Percentiles rank a stretch among this genome's conserved stretches.
Evolutionary conservation across 2,113 vertebrate species (phyloP).

Genomic region (Psittacus erithacus): DNA sequence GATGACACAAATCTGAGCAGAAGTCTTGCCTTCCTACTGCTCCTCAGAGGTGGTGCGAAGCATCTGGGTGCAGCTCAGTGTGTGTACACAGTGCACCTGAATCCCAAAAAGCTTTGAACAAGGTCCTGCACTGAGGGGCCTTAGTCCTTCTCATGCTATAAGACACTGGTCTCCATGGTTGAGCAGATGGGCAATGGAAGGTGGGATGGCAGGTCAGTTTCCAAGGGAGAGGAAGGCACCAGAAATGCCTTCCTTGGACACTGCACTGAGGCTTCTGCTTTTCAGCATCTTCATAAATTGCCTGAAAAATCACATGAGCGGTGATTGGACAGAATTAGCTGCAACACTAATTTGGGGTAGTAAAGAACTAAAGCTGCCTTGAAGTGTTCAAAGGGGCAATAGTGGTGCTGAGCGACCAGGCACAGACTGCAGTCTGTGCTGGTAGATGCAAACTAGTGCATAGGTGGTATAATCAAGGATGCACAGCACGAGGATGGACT

Average conservation of each 20-base stretch:
- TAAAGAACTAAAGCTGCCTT: background rate
- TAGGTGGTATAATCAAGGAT: background rate
- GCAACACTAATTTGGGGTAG: fast-evolving
- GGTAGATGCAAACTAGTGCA: background rate
- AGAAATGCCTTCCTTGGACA: background rate
- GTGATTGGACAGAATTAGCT: background rate
- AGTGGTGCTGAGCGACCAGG: fast-evolving
- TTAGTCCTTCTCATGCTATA: fast-evolving
- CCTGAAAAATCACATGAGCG: background rate
- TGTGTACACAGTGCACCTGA: background rate
- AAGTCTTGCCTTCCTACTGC: background rate
- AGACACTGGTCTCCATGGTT: background rate
- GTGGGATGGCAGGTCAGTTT: background rate
- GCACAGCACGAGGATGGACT: fast-evolving
- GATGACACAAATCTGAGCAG: background rate
- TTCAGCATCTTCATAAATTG: background rate
- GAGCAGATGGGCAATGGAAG: background rate
- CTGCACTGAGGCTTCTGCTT: background rate
- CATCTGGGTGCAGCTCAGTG: background rate
- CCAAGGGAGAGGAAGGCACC: background rate
- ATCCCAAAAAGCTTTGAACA: background rate
- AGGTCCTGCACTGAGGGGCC: background rate
- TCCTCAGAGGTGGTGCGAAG: background rate
- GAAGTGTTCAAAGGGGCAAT: background rate
- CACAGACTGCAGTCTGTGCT: fast-evolving